Percentiles rank a stretch among this genome's conserved stretches.
phyloP scores from a whole-genome alignment of 2,797 vertebrate genomes.

The Gallinago solitaria region DNA sequence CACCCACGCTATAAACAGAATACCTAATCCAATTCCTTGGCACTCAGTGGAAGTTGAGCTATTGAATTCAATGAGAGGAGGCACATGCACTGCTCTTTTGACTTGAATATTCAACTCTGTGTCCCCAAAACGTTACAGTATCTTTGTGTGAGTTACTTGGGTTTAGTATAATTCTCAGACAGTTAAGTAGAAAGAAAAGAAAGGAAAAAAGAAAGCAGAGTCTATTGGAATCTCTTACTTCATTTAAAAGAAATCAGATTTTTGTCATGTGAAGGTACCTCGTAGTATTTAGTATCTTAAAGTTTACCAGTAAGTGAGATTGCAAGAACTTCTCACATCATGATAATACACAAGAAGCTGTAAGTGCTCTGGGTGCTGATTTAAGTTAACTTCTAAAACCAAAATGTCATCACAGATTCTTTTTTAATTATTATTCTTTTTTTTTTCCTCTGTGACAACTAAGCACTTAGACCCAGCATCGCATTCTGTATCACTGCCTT shows the following conservation, averaged over 20 bases:
- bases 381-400: background rate
- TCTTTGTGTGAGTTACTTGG: background rate
- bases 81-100: background rate
- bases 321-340: background rate
- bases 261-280: background rate
- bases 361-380: background rate
- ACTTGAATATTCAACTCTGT: background rate
- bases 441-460: background rate
- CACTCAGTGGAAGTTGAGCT: background rate
- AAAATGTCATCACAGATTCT: background rate
- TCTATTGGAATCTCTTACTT: background rate
- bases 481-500: background rate
- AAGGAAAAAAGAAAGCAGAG: background rate
- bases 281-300: background rate
- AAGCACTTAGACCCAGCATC: background rate
- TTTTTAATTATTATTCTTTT: background rate
- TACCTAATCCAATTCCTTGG: background rate
- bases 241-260: background rate
- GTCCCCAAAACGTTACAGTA: background rate
- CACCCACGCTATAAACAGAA: background rate
- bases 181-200: background rate
- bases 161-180: background rate
- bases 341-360: background rate
- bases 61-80: background rate
- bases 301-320: background rate